Evolutionary conservation across 2,113 vertebrate genomes (phyloP), one percentile per base, ranked within the genome.

Genomic region (Calidris pygmaea): DNA sequence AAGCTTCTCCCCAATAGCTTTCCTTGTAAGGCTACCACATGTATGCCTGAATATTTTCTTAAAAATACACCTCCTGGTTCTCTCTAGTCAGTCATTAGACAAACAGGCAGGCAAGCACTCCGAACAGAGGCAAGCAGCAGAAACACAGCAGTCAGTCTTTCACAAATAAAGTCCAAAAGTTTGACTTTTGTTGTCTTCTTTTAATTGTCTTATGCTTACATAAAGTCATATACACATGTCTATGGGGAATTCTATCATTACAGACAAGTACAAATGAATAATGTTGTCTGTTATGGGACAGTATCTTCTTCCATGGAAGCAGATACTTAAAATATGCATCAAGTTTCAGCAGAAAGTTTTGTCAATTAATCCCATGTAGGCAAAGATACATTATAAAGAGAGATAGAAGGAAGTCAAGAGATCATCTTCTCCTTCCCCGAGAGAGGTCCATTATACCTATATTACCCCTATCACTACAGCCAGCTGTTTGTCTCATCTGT

Each of bases 281-380:
- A 76, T 3, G 1, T 55, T 48, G 19, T 63, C 53, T 23, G 4
- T 72, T 37, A 71, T 0, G 2, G 67, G 32, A 55, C 1, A 7
- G 17, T 18, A 47, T 68, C 56, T 79, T 72, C 66, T 76, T 75
- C 39, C 43, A 60, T 24, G 10, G 76, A 76, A 79, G 21, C 13
- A 52, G 26, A 76, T 27, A 56, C 29, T 53, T 53, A 82, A 67
- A 50, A 70, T 7, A 80, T 0, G 45, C 53, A 85, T 37, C 66
- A 73, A 30, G 19, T 65, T 76, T 80, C 71, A 89, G 37, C 18
- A 93, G 35, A 50, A 77, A 37, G 9, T 58, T 65, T 65, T 63
- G 60, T 8, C 19, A 66, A 70, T 75, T 67, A 95, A 75, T 53
- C 37, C 47, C 52, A 75, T 0, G 0, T 30, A 89, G 13, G 10